Percentiles rank a stretch among this genome's conserved stretches.
These are phyloP conservation scores for Pseudolycoriella hygida DNA, from an alignment of 2,888 invertebrate species.

Conservation along the genomic window DNA sequence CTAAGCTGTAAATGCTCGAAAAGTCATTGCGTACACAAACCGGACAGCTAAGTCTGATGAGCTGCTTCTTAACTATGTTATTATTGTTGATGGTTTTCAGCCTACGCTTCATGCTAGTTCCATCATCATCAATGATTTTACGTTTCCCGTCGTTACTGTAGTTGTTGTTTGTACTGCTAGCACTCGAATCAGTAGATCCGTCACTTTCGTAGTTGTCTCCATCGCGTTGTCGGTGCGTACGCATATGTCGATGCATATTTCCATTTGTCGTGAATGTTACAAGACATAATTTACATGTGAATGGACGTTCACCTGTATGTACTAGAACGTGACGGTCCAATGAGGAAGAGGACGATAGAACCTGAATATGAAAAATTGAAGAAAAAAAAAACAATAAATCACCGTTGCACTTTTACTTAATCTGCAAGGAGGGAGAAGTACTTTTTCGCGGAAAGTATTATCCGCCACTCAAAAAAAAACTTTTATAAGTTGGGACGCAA, in stretches of 20 bases:
- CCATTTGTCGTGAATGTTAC: conserved; percentile 73
- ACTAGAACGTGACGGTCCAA: conserved; percentile 63
- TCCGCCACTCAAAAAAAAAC: conserved; percentile 2
- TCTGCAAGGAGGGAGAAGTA: too few species aligned
- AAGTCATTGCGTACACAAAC: conserved; percentile 46
- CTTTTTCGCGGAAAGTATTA: too few species aligned
- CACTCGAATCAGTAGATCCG: conserved; percentile 33
- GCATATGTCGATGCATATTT: conserved; percentile 69
- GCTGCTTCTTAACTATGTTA: conserved; percentile 6
- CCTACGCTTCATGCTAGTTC: conserved; percentile 14
- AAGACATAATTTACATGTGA: conserved; percentile 59
- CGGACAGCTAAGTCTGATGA: conserved; percentile 34
- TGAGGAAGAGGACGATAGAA: conserved; percentile 58
- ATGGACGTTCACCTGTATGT: conserved; percentile 65
- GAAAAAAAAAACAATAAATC: too few species aligned
- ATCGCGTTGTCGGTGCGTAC: conserved; percentile 41
- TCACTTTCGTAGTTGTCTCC: conserved; percentile 42
- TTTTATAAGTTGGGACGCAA: background rate
- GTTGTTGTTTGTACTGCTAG: conserved; percentile 15
- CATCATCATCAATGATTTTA: conserved; percentile 20
- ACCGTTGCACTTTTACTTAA: too few species aligned
- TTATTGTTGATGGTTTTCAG: conserved; percentile 20
- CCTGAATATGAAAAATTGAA: too few species aligned
- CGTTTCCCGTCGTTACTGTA: conserved; percentile 16
- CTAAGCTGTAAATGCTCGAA: conserved; percentile 36